A percentile compares a stretch with the other conserved stretches of the same genome.
Conservation (phyloP, 2,888 invertebrate species). For the Tachina grossa region DNA sequence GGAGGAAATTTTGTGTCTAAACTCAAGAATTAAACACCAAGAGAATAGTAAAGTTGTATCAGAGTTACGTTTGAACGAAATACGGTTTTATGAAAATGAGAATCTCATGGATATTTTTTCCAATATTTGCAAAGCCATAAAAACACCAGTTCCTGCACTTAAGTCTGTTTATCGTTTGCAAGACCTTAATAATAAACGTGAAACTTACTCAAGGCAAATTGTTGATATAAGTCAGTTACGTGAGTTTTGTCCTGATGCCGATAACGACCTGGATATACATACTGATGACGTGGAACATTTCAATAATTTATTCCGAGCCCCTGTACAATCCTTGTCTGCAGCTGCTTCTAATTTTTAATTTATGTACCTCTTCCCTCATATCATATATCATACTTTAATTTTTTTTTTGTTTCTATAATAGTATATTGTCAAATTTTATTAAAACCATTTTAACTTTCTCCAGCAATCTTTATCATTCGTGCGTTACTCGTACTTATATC, state of each 20-base stretch:
- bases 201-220: background rate
- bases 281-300: background rate
- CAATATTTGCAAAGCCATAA: conserved; percentile 5
- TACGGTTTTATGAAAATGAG: background rate
- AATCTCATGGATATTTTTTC: conserved; percentile 7
- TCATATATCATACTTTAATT: background rate
- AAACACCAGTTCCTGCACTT: background rate
- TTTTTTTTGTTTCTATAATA: background rate
- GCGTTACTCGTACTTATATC: too few relatives aligned
- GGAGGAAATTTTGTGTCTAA: background rate
- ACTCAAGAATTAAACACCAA: conserved; percentile 1
- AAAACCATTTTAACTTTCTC: background rate
- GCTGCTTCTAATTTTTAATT: background rate
- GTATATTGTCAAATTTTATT: background rate
- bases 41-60: background rate
- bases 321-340: background rate
- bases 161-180: background rate
- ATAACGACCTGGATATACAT: too few relatives aligned
- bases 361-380: background rate
- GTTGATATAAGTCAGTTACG: background rate
- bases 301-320: conserved; percentile 8
- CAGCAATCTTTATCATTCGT: background rate
- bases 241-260: background rate
- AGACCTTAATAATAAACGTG: background rate
- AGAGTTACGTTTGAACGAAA: background rate